These are phyloP conservation scores for Coremacera marginata DNA, from an alignment of 2,888 invertebrate species.

Conservation along the genomic window DNA sequence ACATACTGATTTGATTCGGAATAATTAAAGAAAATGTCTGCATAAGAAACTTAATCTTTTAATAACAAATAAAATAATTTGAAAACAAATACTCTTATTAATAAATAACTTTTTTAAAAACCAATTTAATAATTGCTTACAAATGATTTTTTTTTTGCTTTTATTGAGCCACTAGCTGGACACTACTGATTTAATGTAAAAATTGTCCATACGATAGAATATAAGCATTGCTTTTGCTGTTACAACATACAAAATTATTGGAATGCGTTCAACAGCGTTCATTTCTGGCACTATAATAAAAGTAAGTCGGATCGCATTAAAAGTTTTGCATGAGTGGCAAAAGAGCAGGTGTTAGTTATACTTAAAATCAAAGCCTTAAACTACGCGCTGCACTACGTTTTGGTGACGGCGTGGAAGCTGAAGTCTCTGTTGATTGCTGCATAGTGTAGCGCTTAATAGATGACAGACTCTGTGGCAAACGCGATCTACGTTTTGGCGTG, in stretches of 20 bases:
- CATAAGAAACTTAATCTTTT: too few species aligned
- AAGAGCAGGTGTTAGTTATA: neutral
- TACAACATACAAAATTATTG: neutral
- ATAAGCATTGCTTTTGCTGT: too few species aligned
- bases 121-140: too few species aligned
- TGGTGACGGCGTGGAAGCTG: constrained; percentile 23
- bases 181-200: too few species aligned
- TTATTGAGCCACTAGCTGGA: too few species aligned
- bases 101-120: too few species aligned
- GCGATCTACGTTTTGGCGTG: constrained; percentile 50
- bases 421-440: constrained; percentile 40
- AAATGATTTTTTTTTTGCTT: too few species aligned
- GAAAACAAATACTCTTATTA: too few species aligned
- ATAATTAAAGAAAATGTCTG: too few species aligned
- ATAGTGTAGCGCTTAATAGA: constrained; percentile 46
- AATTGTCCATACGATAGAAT: too few species aligned
- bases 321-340: neutral
- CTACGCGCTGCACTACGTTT: constrained; percentile 51
- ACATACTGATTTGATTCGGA: too few species aligned
- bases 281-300: neutral
- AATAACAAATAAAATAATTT: too few species aligned
- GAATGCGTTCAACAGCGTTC: neutral
- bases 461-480: constrained; percentile 43
- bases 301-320: neutral
- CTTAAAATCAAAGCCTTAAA: constrained; percentile 47